phyloP scores from a whole-genome alignment of 2,888 invertebrate genomes.

The Desoria tigrina region DNA sequence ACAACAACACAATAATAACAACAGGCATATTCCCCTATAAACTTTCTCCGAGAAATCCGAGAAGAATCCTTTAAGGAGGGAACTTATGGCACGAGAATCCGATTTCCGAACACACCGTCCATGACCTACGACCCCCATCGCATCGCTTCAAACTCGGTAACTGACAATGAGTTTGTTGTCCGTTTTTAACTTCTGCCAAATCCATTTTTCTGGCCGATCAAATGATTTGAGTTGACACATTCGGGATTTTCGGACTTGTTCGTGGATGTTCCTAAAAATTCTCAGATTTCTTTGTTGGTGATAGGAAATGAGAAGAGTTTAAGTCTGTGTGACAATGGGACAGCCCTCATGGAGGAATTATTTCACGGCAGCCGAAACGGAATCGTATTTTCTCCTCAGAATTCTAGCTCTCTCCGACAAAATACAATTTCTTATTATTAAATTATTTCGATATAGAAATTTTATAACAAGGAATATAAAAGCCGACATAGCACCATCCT shows the following conservation, averaged over 20 bases:
- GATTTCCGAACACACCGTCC: neutral
- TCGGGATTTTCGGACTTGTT: too few relatives aligned
- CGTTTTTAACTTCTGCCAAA: too few relatives aligned
- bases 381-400: slow-evolving; percentile 9
- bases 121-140: neutral
- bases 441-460: too few relatives aligned
- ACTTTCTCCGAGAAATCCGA: neutral
- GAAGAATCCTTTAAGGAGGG: slow-evolving; percentile 7
- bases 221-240: too few relatives aligned
- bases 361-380: neutral
- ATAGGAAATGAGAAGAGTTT: slow-evolving; percentile 2
- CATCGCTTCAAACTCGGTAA: too few relatives aligned
- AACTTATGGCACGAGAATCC: slow-evolving; percentile 10
- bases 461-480: too few relatives aligned
- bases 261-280: neutral
- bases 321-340: slow-evolving; percentile 12
- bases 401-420: neutral
- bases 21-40: neutral
- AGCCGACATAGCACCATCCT: too few relatives aligned
- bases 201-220: too few relatives aligned
- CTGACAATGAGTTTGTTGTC: too few relatives aligned
- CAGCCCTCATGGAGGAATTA: slow-evolving; percentile 1
- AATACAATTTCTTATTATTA: slow-evolving; percentile 4
- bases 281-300: slow-evolving; percentile 5
- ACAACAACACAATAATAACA: neutral